These are phyloP conservation scores for Tenrec ecaudatus DNA, from an alignment of 2,113 vertebrate genomes.

Conservation along the genomic window DNA sequence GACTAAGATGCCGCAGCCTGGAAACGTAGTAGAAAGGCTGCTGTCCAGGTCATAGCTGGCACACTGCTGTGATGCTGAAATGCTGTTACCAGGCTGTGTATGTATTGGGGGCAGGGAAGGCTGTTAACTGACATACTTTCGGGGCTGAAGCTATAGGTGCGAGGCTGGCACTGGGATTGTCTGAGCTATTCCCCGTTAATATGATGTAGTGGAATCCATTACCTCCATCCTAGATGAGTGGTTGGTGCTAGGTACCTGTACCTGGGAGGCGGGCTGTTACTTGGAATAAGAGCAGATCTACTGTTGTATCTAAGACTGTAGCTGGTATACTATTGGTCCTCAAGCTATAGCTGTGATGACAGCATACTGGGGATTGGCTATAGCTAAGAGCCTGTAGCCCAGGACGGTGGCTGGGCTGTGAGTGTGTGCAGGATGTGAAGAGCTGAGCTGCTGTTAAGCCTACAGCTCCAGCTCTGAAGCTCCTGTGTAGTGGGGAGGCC, in stretches of 20 bases:
- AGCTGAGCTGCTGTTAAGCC: constrained; percentile 57
- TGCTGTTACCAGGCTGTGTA: background rate
- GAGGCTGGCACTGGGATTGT: constrained; percentile 27
- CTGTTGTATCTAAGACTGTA: constrained; percentile 74
- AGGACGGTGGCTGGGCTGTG: constrained; percentile 68
- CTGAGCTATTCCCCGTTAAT: constrained; percentile 44
- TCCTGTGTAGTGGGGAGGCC: constrained; percentile 66
- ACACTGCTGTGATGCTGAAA: constrained; percentile 11
- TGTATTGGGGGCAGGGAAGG: background rate
- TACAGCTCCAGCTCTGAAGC: constrained; percentile 69
- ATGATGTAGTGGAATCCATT: constrained; percentile 34
- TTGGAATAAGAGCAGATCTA: constrained; percentile 70
- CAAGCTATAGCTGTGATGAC: constrained; percentile 74
- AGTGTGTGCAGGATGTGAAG: constrained; percentile 60
- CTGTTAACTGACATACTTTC: constrained; percentile 11
- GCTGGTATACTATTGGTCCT: constrained; percentile 77
- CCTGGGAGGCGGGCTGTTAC: constrained; percentile 74
- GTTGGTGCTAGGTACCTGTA: constrained; percentile 76
- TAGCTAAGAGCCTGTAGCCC: constrained; percentile 72
- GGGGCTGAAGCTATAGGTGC: constrained; percentile 7
- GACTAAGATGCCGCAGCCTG: background rate
- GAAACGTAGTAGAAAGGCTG: constrained; percentile 9
- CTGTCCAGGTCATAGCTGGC: background rate
- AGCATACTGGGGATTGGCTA: constrained; percentile 79
- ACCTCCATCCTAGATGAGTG: constrained; percentile 64